Evolutionary conservation across 2,797 vertebrate genomes (phyloP).

Genomic region (Cyprinella venusta): DNA sequence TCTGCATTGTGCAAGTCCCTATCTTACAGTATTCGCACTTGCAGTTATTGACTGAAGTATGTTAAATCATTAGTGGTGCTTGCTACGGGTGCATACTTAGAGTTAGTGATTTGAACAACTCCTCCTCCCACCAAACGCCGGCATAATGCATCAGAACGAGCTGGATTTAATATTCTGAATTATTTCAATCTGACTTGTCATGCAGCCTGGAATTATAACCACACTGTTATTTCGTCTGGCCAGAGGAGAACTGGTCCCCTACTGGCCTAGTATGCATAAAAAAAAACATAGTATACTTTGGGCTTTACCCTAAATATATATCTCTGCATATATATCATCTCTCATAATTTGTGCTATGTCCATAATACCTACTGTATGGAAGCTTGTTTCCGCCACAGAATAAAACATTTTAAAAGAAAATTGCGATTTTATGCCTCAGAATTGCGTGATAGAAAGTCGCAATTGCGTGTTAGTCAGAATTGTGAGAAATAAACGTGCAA

Average conservation of each 20-base stretch:
- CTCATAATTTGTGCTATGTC: background rate
- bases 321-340: too few species aligned
- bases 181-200: background rate
- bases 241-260: too few species aligned
- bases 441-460: too few species aligned
- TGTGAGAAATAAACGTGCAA: too few species aligned
- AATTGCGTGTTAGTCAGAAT: too few species aligned
- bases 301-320: too few species aligned
- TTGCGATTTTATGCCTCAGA: too few species aligned
- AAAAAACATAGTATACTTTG: background rate
- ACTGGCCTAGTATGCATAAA: background rate
- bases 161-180: background rate
- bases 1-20: conserved; percentile 26
- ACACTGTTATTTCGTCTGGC: background rate
- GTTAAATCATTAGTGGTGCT: conserved; percentile 20
- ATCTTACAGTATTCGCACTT: background rate
- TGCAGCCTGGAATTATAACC: background rate
- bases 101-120: conserved; percentile 17
- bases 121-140: background rate
- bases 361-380: background rate
- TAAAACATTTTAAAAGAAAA: too few species aligned
- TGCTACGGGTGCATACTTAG: background rate
- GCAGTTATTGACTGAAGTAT: conserved; percentile 10
- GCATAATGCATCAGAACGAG: background rate
- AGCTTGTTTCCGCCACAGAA: too few species aligned